A percentile compares a stretch with the other conserved stretches of the same genome.
phyloP scores from a whole-genome alignment of 2,888 invertebrate genomes.

The Serrognathus titanus region DNA sequence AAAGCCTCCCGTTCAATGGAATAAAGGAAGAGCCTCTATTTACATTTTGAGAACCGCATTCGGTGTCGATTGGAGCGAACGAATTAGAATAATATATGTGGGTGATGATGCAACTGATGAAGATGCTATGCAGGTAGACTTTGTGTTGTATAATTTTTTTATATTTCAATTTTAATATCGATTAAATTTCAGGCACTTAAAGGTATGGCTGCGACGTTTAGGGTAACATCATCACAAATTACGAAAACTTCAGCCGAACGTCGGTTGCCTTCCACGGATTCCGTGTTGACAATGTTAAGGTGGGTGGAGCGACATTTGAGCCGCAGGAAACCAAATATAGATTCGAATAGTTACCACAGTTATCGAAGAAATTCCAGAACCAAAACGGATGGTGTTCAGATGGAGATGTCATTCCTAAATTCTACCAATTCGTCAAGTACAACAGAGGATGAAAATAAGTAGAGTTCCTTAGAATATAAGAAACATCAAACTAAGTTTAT shows the following conservation, averaged over 20 bases:
- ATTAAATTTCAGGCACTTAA: constrained; percentile 66
- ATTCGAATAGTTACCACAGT: constrained; percentile 35
- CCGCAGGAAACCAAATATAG: constrained; percentile 65
- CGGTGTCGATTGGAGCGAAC: constrained; percentile 87
- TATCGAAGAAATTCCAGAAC: constrained; percentile 62
- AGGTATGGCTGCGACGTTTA: constrained; percentile 91
- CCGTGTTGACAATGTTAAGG: constrained; percentile 82
- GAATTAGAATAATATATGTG: constrained; percentile 84
- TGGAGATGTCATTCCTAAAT: constrained; percentile 65
- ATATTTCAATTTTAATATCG: background rate
- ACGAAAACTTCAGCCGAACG: constrained; percentile 84
- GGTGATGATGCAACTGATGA: constrained; percentile 88
- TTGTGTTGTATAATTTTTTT: background rate
- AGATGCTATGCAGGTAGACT: constrained; percentile 79
- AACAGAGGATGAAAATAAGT: background rate
- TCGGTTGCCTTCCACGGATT: constrained; percentile 83
- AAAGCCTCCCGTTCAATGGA: constrained; percentile 87
- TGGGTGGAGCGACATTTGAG: constrained; percentile 87
- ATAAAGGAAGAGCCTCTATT: constrained; percentile 86
- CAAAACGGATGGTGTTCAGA: constrained; percentile 68
- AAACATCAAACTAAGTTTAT: background rate
- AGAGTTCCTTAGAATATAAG: background rate
- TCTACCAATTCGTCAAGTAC: constrained; percentile 5
- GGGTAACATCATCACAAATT: constrained; percentile 80
- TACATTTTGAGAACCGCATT: constrained; percentile 87